These are phyloP conservation scores for Rousettus madagascariensis DNA, from an alignment of 2,797 vertebrate species.

Conservation along the genomic window DNA sequence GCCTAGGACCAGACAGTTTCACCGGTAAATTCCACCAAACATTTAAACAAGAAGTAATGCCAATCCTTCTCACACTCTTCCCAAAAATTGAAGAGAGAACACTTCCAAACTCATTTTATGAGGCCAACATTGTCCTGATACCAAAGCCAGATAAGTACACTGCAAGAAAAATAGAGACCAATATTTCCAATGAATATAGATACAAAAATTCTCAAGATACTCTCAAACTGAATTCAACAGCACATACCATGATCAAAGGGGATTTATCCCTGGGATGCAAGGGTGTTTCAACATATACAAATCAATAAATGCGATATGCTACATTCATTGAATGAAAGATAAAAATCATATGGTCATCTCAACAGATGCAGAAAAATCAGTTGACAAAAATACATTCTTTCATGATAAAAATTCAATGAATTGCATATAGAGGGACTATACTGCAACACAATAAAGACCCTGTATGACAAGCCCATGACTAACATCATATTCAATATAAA, in stretches of 20 bases:
- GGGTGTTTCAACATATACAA: background rate
- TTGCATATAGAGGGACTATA: background rate
- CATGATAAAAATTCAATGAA: background rate
- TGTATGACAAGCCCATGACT: background rate
- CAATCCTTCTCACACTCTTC: background rate
- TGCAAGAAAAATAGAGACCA: background rate
- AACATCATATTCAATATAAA: background rate
- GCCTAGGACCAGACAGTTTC: background rate
- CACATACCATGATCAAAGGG: background rate
- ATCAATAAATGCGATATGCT: background rate
- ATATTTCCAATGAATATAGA: background rate
- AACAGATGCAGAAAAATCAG: background rate
- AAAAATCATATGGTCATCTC: background rate
- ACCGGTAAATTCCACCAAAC: background rate
- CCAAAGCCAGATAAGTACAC: background rate
- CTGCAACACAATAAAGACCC: background rate
- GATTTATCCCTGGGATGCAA: background rate
- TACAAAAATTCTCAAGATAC: background rate
- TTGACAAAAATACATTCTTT: background rate
- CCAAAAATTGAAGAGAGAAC: background rate
- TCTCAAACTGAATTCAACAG: background rate
- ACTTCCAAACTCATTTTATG: background rate
- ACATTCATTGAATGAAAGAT: background rate
- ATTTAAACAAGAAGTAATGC: background rate
- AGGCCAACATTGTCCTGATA: background rate